Percentiles rank a stretch among this genome's conserved stretches.
These are phyloP conservation scores for Timandra comae DNA, from an alignment of 2,888 invertebrate genomes.

Conservation along the genomic window DNA sequence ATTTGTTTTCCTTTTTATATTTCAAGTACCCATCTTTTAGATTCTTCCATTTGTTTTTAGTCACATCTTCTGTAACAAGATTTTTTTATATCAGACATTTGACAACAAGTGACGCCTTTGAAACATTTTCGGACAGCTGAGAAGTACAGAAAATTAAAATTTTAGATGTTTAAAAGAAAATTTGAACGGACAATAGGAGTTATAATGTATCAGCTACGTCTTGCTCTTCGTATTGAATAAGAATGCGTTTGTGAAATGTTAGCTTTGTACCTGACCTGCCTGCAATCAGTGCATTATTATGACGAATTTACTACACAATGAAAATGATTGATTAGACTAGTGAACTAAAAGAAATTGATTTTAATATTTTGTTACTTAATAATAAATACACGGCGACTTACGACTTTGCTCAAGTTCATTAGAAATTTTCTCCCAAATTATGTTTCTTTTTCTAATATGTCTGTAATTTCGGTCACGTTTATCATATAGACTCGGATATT, in stretches of 20 bases:
- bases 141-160: not conserved
- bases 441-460: not conserved
- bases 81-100: not conserved
- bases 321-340: not conserved
- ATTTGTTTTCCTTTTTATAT: constrained; percentile 2
- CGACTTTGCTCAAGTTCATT: not conserved
- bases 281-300: not conserved
- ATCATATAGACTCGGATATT: not conserved
- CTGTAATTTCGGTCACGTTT: not conserved
- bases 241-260: not conserved
- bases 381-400: not conserved
- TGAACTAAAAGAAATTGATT: not conserved
- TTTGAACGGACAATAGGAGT: not conserved
- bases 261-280: not conserved
- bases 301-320: not conserved
- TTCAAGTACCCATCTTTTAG: constrained; percentile 5
- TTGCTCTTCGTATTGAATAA: not conserved
- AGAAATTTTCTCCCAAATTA: constrained; percentile 1
- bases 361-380: not conserved
- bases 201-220: not conserved
- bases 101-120: not conserved
- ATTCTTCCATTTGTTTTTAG: constrained; percentile 4
- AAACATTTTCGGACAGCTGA: not conserved
- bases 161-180: not conserved
- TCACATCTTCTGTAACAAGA: not conserved